Base-by-base conservation (phyloP, 2,113 vertebrate genomes). In the Suncus etruscus region DNA sequence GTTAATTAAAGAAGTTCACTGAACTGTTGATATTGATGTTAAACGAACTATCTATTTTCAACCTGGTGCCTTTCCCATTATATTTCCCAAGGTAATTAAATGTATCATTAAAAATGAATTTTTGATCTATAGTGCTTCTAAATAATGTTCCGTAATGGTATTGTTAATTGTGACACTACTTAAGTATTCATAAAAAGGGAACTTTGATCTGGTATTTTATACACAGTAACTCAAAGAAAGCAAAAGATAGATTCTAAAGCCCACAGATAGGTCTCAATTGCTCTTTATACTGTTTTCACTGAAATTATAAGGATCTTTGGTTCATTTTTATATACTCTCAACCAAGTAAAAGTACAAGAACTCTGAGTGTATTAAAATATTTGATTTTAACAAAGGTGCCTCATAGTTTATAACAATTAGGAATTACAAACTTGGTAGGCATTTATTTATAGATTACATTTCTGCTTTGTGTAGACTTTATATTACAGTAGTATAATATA, bases 121-220 rank as follows among this genome's bases (percentile, higher is more conserved):
- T 79, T 95, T 16, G 10, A 5, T 66, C 27, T 66, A 9, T 3
- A 81, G 12, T 27, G 10, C 54, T 92, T 82, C 84, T 79, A 83
- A 61, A 87, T 92, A 92, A 79, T 90, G 72, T 86, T 65, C 24
- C 27, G 68, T 66, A 90, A 89, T 51, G 74, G 63, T 84, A 66
- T 72, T 91, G 65, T 90, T 91, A 93, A 8, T 89, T 95, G 83
- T 96, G 93, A 58, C 91, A 80, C 82, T 87, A 63, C 82, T 97
- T 94, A 95, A 97, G 96, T 96, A 97, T 97, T 97, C 94, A 96
- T 96, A 90, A 92, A 84, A 81, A 74, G 65, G 91, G 85, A 96
- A 93, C 89, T 95, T 93, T 91, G 79, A 91, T 96, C 9, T 79
- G 75, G 75, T 86, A 87, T 97, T 94, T 96, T 70, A 91, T 70